A percentile compares a stretch with the other conserved stretches of the same genome.
These are phyloP conservation scores for Latrodectus elegans DNA, from an alignment of 2,888 invertebrate genomes.

Conservation along the genomic window DNA sequence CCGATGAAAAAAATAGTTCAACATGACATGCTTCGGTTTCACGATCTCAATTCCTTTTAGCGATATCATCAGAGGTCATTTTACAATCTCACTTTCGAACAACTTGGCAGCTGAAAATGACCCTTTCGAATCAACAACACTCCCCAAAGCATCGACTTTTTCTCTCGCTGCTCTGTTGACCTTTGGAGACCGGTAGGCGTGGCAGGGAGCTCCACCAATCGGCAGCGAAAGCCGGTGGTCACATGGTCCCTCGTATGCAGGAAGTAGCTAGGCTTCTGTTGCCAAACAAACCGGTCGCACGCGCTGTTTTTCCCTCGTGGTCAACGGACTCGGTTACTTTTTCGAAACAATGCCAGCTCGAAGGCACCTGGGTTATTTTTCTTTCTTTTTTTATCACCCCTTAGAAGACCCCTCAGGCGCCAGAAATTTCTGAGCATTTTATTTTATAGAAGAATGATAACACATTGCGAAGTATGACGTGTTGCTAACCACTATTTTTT, in stretches of 20 bases:
- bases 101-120: background rate
- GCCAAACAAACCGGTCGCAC: conserved; percentile 65
- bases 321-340: conserved; percentile 44
- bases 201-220: conserved; percentile 14
- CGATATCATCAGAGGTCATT: background rate
- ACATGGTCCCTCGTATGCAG: conserved; percentile 23
- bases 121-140: background rate
- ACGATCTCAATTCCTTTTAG: too few species aligned
- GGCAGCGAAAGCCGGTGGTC: conserved; percentile 5
- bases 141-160: background rate
- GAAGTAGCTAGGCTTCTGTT: conserved; percentile 43
- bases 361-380: background rate
- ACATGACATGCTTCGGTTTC: too few species aligned
- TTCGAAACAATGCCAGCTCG: conserved; percentile 19
- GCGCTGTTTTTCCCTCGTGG: conserved; percentile 25
- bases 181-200: conserved; percentile 32
- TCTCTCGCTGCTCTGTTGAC: conserved; percentile 22
- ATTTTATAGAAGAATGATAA: too few species aligned
- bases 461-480: too few species aligned
- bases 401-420: background rate
- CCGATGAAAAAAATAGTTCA: too few species aligned
- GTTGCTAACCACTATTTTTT: too few species aligned
- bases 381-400: background rate
- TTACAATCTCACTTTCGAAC: background rate
- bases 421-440: background rate